Percentiles rank a stretch among this genome's conserved stretches.
phyloP scores from a whole-genome alignment of 2,888 invertebrate species.

The Melanophora roralis region DNA sequence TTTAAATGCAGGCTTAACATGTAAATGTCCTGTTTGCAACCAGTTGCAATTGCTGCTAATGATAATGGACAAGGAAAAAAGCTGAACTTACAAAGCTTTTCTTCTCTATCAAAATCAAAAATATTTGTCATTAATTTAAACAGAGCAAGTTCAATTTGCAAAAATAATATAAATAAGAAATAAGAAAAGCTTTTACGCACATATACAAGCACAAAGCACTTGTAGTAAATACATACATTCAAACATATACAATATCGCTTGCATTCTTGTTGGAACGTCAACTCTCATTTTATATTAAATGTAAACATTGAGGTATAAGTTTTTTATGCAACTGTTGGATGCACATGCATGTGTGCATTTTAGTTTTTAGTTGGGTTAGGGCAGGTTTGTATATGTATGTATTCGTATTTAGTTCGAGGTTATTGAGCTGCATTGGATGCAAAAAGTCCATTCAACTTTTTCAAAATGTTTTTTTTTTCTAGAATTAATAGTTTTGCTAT shows the following conservation, averaged over 20 bases:
- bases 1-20: too few species aligned
- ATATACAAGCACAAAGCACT: not conserved
- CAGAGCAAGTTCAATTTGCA: conserved; percentile 19
- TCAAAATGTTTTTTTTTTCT: conserved; percentile 21
- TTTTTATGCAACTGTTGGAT: not conserved
- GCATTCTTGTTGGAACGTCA: not conserved
- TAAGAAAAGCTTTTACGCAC: conserved; percentile 5
- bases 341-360: not conserved
- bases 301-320: not conserved
- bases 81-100: too few species aligned
- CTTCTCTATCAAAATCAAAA: too few species aligned
- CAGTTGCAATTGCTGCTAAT: too few species aligned
- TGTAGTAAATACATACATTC: not conserved
- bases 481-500: not conserved
- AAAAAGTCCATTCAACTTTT: conserved; percentile 64
- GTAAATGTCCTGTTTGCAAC: too few species aligned
- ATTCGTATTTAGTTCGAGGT: conserved; percentile 74
- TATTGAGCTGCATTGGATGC: conserved; percentile 75
- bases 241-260: not conserved
- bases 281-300: not conserved
- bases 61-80: too few species aligned
- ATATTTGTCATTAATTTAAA: not conserved
- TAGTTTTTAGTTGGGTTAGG: not conserved
- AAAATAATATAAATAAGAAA: not conserved
- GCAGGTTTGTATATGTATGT: not conserved